Base-by-base conservation (phyloP, 2,888 invertebrate genomes). In the Drosophila mayaguana region DNA sequence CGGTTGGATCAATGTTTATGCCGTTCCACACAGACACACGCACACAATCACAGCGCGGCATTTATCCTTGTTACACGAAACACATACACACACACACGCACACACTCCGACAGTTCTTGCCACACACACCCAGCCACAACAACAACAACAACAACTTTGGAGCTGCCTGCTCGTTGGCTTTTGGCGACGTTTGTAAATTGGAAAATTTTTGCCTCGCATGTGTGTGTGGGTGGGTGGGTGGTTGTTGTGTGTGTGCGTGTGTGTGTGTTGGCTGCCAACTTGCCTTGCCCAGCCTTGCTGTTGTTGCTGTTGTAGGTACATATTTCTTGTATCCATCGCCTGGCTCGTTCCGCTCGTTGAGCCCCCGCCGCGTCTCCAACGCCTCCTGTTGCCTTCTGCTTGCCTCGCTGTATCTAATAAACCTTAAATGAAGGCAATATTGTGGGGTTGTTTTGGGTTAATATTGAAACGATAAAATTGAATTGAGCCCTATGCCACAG, bases 381-480 rank as follows among this genome's bases (percentile, higher is more conserved):
- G 57, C 28, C 66, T 57, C 54, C 53, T 45, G 42, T 53, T 20
- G 53, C 36, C 54, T 60, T 42, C 45, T 36, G 18, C 48, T 51
- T 55, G 63, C 69, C 78, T 82, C 88, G 84, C 77, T 79, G 81
- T 78, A 82, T 88, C 89, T 90, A 91, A 91, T 91, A 91, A 91
- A 91, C 91, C 91, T 90, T 91, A 91, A 91, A 91, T 91, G 91
- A 89, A 89, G 89, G 89, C 91, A 90, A 91, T 91, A 90, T 91
- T 91, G 89, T 88, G 91, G 91, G 89, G 89, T 85, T 90, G 83
- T 91, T 91, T 90, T 89, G 90, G 91, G 91, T 91, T 90, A 90
- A 91, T 91, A 86, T 85, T 86, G 90, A 89, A 89, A 90, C 90
- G 90, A 91, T 91, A 91, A 91, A 90, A 90, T 86, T 88, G 80